Evolutionary conservation across 2,888 invertebrate genomes (phyloP), one percentile per base, ranked within the genome.

Genomic region (Ichneumon xanthorius): DNA sequence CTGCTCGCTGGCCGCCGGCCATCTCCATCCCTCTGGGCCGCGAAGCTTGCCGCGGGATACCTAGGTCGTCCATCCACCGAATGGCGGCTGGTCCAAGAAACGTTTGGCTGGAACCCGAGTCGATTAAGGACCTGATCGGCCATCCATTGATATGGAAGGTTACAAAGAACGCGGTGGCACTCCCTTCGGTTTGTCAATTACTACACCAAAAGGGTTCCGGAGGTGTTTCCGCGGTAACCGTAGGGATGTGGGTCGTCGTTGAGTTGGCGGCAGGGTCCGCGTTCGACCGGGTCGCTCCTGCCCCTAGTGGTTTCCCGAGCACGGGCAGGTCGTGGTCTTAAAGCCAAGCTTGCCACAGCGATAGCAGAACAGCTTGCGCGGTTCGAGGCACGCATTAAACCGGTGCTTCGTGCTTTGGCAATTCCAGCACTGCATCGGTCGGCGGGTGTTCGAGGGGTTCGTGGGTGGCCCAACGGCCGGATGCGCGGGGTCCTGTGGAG

Each of bases 1-100:
- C 16, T 11, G 68, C 58, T 1, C 5, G n/a, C 16, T 81, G 80
- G 0, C 81, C 81, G 0, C 81, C 81, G 5, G 61, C 75, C 75
- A 73, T 73, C 26, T 73, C 63, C 16, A 75, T 63, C 0, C 45
- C 30, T 0, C 75, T 48, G 2, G 63, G 63, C 4, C 7, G 1
- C 2, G 48, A 22, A 0, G 26, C 16, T 4, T 48, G 30, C 1
- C 26, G 61, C 1, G 50, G 33, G 1, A 37, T n/a, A 9, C 14
- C 11, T 0, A 45, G 1, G 1, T 71, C 53, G 1, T 45, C 45
- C 19, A 80, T 22, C 72, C 55, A 73, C 0, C 30, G 26, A n/a
- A 80, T 80, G 2, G 53, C 80, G 3, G 40, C 11, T 0, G 50
- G 75, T 0, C 75, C 50, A 5, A 50, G 14, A n/a, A n/a, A n/a